These are phyloP conservation scores for Aphis gossypii DNA, from an alignment of 1,140 invertebrate genomes.

Conservation along the genomic window DNA sequence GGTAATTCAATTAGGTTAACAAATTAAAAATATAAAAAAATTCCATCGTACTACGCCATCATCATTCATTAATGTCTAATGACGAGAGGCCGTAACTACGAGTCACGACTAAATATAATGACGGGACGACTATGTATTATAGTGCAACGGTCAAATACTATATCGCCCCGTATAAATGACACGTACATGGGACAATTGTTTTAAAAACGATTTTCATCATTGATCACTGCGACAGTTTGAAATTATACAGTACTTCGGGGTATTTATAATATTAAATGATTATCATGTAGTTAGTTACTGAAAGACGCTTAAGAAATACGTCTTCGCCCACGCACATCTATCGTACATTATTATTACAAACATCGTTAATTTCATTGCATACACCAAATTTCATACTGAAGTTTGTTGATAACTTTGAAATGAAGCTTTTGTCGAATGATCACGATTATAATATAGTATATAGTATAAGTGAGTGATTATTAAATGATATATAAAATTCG, in stretches of 20 bases:
- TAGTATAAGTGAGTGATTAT: no score
- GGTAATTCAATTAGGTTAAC: neutral
- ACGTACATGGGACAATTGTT: neutral
- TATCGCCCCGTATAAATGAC: neutral
- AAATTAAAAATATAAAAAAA: constrained; percentile 3
- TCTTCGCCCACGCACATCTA: no score
- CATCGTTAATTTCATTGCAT: no score
- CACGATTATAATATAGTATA: neutral
- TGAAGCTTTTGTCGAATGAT: neutral
- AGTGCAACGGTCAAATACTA: neutral
- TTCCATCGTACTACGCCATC: neutral
- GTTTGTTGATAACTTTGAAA: neutral
- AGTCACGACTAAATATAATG: neutral
- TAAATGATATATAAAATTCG: neutral
- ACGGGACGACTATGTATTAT: neutral
- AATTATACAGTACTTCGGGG: no score
- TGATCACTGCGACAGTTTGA: neutral
- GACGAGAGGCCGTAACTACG: neutral
- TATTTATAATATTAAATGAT: neutral
- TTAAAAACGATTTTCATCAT: neutral
- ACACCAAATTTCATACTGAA: neutral
- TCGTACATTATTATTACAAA: no score
- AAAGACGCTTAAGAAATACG: neutral
- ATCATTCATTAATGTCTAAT: constrained; percentile 5
- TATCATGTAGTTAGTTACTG: neutral